Evolutionary conservation across 2,113 vertebrate species (phyloP).

Genomic region (Caloenas nicobarica): DNA sequence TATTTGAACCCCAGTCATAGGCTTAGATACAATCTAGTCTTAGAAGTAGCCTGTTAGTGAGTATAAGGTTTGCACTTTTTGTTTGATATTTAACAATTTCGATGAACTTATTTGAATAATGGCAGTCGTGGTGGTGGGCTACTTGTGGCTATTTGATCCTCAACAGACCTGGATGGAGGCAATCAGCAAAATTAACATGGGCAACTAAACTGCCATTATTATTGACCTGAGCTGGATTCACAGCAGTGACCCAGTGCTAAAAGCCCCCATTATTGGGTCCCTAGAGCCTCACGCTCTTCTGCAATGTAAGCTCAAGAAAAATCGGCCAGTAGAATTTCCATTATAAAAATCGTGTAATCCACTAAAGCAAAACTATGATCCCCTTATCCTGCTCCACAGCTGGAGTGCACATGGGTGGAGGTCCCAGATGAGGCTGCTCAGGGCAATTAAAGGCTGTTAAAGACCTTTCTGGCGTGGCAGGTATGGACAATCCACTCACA

Average conservation of each 20-base stretch:
- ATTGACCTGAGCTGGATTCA: background rate
- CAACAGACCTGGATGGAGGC: background rate
- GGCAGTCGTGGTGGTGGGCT: background rate
- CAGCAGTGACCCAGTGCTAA: background rate
- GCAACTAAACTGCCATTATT: background rate
- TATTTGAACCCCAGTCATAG: background rate
- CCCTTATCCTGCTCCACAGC: background rate
- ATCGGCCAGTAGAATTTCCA: background rate
- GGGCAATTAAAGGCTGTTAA: background rate
- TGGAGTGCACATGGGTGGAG: background rate
- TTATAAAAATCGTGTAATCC: background rate
- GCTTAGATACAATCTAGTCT: background rate
- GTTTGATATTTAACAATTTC: background rate
- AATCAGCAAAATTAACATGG: background rate
- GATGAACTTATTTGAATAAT: background rate
- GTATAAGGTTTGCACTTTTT: background rate
- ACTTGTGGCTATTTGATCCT: background rate
- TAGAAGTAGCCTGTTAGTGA: background rate
- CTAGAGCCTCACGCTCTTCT: background rate
- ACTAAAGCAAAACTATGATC: background rate
- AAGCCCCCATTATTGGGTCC: background rate
- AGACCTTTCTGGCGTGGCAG: background rate
- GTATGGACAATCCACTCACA: background rate
- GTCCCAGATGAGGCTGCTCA: background rate
- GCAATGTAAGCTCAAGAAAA: background rate